These are phyloP conservation scores for Sisor rabdophorus DNA, from an alignment of 2,113 vertebrate genomes.

Conservation along the genomic window DNA sequence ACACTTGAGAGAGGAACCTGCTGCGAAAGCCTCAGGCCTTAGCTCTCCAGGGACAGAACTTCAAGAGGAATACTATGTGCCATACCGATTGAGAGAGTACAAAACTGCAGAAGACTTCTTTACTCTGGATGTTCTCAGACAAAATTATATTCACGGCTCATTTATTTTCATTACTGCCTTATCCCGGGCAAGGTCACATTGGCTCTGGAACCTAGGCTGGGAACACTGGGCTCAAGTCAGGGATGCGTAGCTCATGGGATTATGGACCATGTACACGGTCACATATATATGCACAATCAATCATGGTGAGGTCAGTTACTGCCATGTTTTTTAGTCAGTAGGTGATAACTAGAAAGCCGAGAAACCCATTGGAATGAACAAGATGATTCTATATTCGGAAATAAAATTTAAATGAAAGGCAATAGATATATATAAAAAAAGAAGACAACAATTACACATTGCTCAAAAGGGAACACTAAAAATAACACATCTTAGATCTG, in stretches of 20 bases:
- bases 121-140: slow-evolving; percentile 12
- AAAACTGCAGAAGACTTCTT: slow-evolving; percentile 24
- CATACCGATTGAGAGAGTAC: slow-evolving; percentile 11
- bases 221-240: slow-evolving; percentile 4
- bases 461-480: no score
- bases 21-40: slow-evolving; percentile 36
- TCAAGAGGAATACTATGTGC: slow-evolving; percentile 34
- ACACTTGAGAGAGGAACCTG: slow-evolving; percentile 25
- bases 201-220: slow-evolving; percentile 5
- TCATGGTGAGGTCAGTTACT: not conserved
- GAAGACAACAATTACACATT: no score
- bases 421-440: no score
- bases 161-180: slow-evolving; percentile 5
- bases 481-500: no score
- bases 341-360: no score
- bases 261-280: not conserved
- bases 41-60: slow-evolving; percentile 37
- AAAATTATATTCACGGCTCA: slow-evolving; percentile 5
- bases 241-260: not conserved
- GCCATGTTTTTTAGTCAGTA: not conserved
- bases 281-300: not conserved
- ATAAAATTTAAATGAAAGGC: no score
- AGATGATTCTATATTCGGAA: no score
- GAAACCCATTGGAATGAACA: no score
- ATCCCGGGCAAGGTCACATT: not conserved